Base-by-base conservation (phyloP, 2,797 vertebrate genomes). In the Scleropages formosus region DNA sequence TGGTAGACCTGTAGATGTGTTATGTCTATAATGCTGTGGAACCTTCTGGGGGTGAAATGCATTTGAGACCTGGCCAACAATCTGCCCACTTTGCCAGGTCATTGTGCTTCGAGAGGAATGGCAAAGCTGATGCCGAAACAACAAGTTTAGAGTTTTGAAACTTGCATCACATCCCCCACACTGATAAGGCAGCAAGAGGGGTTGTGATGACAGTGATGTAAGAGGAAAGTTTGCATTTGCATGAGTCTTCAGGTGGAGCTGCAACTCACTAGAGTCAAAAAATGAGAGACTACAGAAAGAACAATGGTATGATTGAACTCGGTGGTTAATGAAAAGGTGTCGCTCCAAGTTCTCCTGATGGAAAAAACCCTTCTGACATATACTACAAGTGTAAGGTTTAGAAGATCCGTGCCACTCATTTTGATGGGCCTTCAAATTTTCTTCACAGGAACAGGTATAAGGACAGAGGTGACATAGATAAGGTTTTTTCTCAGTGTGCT, bases 71-170 rank as follows among this genome's bases (percentile, higher is more conserved):
- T 56, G 72, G 46, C 74, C 78, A 68, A 61, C 78, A 47, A 73
- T 69, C 51, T 56, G 60, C 47, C 73, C 67, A 31, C 60, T 59
- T 20, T 60, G 61, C 78, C 74, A 72, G 10, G 56, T 60, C 24
- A 46, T 39, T 16, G 3, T 11, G 47, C 79, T 82, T 0, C 46
- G 12, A 20, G 86, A 76, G n/a, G 84, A 85, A 83, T 93, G 92
- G 76, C 84, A 89, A 63, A 88, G 83, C 83, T 92, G 91, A 85
- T 93, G 93, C 15, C 60, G 84, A 76, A 92, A 93, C 49, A 93
- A 80, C 81, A 89, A 64, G 72, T 92, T 91, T 8, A 92, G 79
- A 49, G 87, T 90, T 77, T 80, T 88, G 70, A 92, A 93, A 80
- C 84, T 89, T 79, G 87, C 67, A 18, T 79, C 79, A 74, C 93